Evolutionary conservation across 2,113 vertebrate species (phyloP).

Genomic region (Passer montanus): DNA sequence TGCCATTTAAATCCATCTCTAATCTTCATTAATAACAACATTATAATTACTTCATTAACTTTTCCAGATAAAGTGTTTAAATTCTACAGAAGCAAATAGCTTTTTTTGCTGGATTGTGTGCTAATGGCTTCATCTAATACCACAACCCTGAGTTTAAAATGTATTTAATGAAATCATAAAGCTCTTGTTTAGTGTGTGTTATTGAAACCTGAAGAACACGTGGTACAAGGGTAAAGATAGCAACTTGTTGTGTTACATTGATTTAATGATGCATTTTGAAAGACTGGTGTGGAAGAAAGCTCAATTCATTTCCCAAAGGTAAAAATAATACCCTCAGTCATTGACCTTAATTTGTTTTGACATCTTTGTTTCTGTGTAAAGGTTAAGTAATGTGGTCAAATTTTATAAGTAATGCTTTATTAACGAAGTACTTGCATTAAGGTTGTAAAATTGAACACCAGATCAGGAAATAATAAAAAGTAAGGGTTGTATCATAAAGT

Average conservation of each 20-base stretch:
- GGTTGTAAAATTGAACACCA: conserved; percentile 57
- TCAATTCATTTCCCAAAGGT: conserved; percentile 14
- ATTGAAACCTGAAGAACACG: conserved; percentile 31
- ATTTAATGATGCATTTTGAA: conserved; percentile 30
- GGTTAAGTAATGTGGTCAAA: conserved; percentile 50
- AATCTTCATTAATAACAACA: conserved; percentile 45
- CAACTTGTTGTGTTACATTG: not conserved
- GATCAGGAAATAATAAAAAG: conserved; percentile 61
- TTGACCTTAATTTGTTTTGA: conserved; percentile 37
- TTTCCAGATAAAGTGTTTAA: conserved; percentile 25
- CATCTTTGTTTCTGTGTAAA: conserved; percentile 45
- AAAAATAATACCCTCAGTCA: conserved; percentile 30
- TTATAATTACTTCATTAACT: conserved; percentile 48
- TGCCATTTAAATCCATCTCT: conserved; percentile 27
- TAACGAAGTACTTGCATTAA: conserved; percentile 32
- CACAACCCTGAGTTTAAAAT: not conserved
- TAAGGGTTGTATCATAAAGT: conserved; percentile 53
- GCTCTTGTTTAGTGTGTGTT: conserved; percentile 51
- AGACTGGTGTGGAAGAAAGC: not conserved
- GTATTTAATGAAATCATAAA: conserved; percentile 45
- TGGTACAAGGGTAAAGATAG: not conserved
- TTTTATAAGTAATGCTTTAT: conserved; percentile 60
- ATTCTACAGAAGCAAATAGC: not conserved
- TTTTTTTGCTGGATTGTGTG: not conserved
- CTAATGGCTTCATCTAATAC: conserved; percentile 12